Evolutionary conservation across 2,888 invertebrate species (phyloP).

Genomic region (Baronia brevicornis): DNA sequence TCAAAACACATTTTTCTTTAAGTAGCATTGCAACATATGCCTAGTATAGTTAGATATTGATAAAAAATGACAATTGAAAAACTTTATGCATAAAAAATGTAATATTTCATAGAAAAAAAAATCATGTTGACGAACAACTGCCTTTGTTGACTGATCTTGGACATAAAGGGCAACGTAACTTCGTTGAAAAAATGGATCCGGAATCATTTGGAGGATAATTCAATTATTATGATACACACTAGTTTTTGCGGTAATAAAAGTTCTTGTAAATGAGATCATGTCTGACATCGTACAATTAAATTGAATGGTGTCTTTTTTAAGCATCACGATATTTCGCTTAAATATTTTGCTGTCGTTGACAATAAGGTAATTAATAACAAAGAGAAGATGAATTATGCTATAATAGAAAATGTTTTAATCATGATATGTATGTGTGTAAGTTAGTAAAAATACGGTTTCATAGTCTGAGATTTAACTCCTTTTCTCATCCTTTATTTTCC

Average conservation of each 20-base stretch:
- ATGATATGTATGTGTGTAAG: too few species aligned
- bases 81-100: too few species aligned
- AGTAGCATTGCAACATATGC: too few species aligned
- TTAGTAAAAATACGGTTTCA: too few species aligned
- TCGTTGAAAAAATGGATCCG: slow-evolving; percentile 48
- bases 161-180: slow-evolving; percentile 6
- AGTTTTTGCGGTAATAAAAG: slow-evolving; percentile 51
- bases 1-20: too few species aligned
- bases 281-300: slow-evolving; percentile 12
- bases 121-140: slow-evolving; percentile 5
- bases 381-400: background rate
- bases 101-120: too few species aligned
- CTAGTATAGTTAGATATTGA: too few species aligned
- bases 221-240: slow-evolving; percentile 35
- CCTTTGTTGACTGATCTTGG: slow-evolving; percentile 1
- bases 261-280: slow-evolving; percentile 60
- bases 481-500: too few species aligned
- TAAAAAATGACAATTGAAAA: too few species aligned
- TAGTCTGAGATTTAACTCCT: too few species aligned
- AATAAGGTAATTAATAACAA: slow-evolving; percentile 1
- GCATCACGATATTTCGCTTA: background rate
- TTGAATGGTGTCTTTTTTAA: slow-evolving; percentile 4
- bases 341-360: slow-evolving; percentile 3
- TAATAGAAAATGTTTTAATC: too few species aligned
- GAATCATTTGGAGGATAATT: slow-evolving; percentile 34